Evolutionary conservation across 2,888 invertebrate genomes (phyloP).

Genomic region (Acanthopleura granulata): DNA sequence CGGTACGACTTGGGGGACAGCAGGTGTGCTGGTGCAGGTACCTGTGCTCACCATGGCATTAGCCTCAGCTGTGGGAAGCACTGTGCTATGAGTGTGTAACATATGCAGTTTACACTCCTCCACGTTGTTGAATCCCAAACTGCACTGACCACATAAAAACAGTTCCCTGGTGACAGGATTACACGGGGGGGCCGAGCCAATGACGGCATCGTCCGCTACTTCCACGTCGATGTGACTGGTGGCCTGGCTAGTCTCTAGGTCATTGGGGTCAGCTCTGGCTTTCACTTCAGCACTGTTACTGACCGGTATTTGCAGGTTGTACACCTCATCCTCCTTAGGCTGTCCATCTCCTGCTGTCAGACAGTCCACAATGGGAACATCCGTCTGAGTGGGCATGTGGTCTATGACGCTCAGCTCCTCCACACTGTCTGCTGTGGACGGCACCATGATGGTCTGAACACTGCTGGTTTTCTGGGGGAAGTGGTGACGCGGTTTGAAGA

Average conservation of each 20-base stretch:
- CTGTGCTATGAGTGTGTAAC: constrained; percentile 53
- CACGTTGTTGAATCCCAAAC: constrained; percentile 61
- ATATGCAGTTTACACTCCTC: constrained; percentile 67
- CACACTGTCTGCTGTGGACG: neutral
- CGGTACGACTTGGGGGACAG: constrained; percentile 5
- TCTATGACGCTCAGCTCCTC: neutral
- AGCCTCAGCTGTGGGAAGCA: constrained; percentile 26
- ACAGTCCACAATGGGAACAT: neutral
- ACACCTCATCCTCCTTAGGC: too few species aligned
- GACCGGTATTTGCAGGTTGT: neutral
- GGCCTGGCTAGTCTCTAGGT: neutral
- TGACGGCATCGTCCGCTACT: neutral
- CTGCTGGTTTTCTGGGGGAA: neutral
- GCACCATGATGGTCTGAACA: neutral
- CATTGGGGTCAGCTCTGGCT: too few species aligned
- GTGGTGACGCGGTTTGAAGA: neutral
- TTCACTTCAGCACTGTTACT: neutral
- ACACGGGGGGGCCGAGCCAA: neutral
- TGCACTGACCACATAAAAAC: constrained; percentile 68
- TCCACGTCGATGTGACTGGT: neutral
- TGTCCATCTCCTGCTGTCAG: too few species aligned
- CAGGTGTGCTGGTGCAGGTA: constrained; percentile 20
- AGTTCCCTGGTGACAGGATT: constrained; percentile 42
- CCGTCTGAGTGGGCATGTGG: neutral
- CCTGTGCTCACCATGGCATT: neutral